A percentile compares a stretch with the other conserved stretches of the same genome.
Conservation (phyloP, 2,113 vertebrate genomes). For the Salvator merianae region DNA sequence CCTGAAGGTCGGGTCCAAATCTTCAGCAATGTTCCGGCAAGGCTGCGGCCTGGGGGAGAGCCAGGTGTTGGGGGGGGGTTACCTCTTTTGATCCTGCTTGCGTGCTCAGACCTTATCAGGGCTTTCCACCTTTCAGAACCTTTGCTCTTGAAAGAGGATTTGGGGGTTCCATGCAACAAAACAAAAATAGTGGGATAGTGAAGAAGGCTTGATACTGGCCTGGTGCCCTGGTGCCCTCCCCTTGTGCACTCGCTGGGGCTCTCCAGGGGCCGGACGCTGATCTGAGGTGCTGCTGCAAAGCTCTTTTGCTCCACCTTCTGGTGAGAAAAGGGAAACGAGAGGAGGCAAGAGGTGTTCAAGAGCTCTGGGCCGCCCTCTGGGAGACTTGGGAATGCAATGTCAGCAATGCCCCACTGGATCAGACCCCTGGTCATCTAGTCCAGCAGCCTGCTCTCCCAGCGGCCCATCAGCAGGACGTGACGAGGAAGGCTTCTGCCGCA, state of each 20-base stretch:
- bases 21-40: constrained; percentile 75
- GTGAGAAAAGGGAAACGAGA: background rate
- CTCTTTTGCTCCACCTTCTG: constrained; percentile 53
- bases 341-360: too few species aligned
- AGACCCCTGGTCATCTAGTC: too few species aligned
- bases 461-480: constrained; percentile 21
- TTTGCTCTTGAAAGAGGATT: too few species aligned
- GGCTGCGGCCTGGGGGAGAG: constrained; percentile 49
- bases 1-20: constrained; percentile 80
- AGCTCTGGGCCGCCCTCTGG: too few species aligned
- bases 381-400: too few species aligned
- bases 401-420: too few species aligned
- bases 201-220: background rate
- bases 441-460: too few species aligned
- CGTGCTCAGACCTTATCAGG: too few species aligned
- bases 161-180: background rate
- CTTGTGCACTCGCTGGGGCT: constrained; percentile 24
- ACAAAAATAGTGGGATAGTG: background rate
- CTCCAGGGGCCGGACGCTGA: constrained; percentile 67
- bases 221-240: constrained; percentile 47
- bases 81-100: fast-evolving
- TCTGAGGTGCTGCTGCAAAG: constrained; percentile 69
- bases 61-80: background rate
- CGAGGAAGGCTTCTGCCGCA: constrained; percentile 18
- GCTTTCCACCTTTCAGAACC: background rate